Evolutionary conservation across 2,113 vertebrate genomes (phyloP).

Genomic region (Notarius quadriscutis): DNA sequence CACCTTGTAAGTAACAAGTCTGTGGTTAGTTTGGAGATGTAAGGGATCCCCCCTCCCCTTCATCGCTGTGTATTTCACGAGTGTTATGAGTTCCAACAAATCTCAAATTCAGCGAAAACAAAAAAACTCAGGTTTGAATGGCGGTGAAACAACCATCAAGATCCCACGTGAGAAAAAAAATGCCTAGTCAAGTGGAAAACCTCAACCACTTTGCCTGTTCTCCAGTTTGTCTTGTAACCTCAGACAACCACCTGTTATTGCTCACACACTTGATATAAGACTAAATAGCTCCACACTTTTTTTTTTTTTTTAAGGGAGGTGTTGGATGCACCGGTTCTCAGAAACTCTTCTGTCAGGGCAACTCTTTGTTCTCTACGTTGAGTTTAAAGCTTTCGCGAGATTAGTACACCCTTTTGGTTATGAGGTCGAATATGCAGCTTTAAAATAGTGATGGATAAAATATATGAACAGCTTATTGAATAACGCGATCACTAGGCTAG

Average conservation of each 20-base stretch:
- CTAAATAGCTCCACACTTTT: neutral
- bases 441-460: neutral
- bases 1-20: neutral
- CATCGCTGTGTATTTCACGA: neutral
- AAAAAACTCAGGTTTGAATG: neutral
- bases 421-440: neutral
- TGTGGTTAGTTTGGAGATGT: neutral
- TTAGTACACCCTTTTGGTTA: neutral
- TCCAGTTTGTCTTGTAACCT: neutral
- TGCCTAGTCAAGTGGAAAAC: slow-evolving; percentile 8
- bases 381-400: neutral
- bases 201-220: neutral
- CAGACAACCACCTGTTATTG: slow-evolving; percentile 31
- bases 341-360: neutral
- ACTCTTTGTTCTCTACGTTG: slow-evolving; percentile 1
- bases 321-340: neutral
- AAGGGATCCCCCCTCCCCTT: no score
- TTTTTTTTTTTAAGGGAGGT: neutral
- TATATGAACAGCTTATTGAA: neutral
- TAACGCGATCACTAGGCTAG: no score
- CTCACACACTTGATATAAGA: neutral
- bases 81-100: neutral
- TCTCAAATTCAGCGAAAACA: neutral
- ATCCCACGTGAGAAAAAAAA: slow-evolving; percentile 9
- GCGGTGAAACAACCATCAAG: neutral